A percentile compares a stretch with the other conserved stretches of the same genome.
Evolutionary conservation across 2,888 invertebrate species (phyloP).

Genomic region (Habroteleia sp.): DNA sequence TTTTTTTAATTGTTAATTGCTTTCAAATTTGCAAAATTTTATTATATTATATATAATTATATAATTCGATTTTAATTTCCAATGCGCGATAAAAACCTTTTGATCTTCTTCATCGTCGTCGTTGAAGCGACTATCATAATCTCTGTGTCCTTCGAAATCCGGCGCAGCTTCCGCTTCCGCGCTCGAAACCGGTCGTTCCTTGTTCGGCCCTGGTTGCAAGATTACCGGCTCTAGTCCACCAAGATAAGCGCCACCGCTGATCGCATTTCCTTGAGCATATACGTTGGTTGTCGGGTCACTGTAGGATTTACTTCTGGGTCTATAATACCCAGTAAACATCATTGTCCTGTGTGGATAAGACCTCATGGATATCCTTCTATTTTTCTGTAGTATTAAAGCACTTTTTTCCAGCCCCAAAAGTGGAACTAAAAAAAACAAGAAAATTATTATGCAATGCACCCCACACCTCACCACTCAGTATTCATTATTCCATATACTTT

Average conservation of each 20-base stretch:
- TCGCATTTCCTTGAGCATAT: slow-evolving; percentile 76
- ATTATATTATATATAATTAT: too few species aligned
- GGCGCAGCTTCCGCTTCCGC: slow-evolving; percentile 75
- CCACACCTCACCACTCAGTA: too few species aligned
- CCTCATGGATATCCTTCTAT: slow-evolving; percentile 68
- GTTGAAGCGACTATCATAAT: slow-evolving; percentile 50
- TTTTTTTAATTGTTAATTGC: background rate
- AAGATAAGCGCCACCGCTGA: slow-evolving; percentile 74
- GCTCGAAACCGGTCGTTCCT: slow-evolving; percentile 73
- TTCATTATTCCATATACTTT: too few species aligned
- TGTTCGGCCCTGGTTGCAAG: slow-evolving; percentile 70
- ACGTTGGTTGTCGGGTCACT: slow-evolving; percentile 72
- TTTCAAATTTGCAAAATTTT: too few species aligned
- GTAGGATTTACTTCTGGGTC: slow-evolving; percentile 70
- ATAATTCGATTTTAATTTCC: too few species aligned
- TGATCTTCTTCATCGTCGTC: slow-evolving; percentile 41
- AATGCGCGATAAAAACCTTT: slow-evolving; percentile 13
- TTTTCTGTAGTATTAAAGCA: slow-evolving; percentile 69
- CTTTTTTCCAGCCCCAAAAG: slow-evolving; percentile 68
- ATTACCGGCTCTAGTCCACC: slow-evolving; percentile 68
- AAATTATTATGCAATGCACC: background rate
- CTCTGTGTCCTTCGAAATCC: slow-evolving; percentile 60
- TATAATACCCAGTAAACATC: slow-evolving; percentile 78
- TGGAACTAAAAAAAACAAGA: slow-evolving; percentile 42
- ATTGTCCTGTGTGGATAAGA: slow-evolving; percentile 74